Base-by-base conservation (phyloP, 92 coral and sea anemone genomes). In the Porites cylindrica region DNA sequence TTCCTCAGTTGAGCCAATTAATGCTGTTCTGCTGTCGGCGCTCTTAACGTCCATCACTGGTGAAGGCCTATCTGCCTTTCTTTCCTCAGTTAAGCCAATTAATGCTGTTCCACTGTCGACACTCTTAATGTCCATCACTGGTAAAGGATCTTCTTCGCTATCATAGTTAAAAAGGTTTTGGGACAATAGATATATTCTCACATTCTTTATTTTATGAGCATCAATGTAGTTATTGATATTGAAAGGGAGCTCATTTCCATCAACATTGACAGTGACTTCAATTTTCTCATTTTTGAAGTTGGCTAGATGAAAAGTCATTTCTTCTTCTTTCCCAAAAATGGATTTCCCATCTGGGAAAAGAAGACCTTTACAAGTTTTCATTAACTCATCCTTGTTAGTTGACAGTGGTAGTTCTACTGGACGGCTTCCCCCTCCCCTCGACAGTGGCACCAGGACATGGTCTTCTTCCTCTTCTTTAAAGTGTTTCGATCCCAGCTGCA, bases 401-500 rank as follows among this genome's bases (percentile, higher is more conserved):
- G 64, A 75, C 6, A 75, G 43, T 75, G 79, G 64, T 52, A 75
- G 19, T 18, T 75, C 63, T 52, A 75, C 43, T 52, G 20, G 43
- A 17, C 79, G n/a, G 29, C 79, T 19, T 52, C 88, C 88, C 54
- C 91, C 91, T 32, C 82, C 77, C 77, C 80, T 81, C 2, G 1
- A 58, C 24, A 81, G 82, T 7, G 82, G 91, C 5, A 88, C 91
- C 19, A 88, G 66, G 53, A n/a, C 58, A 8, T 88, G 72, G 2
- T 62, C 74, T 24, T 80, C 81, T 32, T 72, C 69, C 58, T 88
- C 81, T 23, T 88, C 87, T 60, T 72, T 32, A 24, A 32, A 88
- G 72, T 88, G 86, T 62, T 80, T 88, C 87, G 87, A 88, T 14
- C 86, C 91, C 26, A 88, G 86, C 50, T 88, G 81, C 20, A 88